Evolutionary conservation across 2,113 vertebrate genomes (phyloP), one percentile per base, ranked within the genome.

Genomic region (Macrotis lagotis): DNA sequence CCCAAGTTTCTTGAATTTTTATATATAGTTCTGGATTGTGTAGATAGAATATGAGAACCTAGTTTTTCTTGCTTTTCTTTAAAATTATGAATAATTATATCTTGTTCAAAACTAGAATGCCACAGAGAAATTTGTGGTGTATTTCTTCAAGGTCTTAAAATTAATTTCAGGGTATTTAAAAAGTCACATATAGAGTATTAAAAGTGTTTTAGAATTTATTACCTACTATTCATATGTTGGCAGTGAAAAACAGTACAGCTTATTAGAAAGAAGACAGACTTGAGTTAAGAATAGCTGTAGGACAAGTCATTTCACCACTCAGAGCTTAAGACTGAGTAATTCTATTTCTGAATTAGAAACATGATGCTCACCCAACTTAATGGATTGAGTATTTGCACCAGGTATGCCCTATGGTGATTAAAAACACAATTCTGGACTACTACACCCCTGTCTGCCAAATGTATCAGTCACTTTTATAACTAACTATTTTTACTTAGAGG

Each of bases 171-270:
- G 7, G 19, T n/a, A 44, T 8, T 83, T 83, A 22, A 44, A 83
- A 49, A 48, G 25, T 90, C 4, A 53, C 0, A 16, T 12, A 90
- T 11, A 94, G 2, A 92, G 3, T 88, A 26, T 0, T 91, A 14
- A 95, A 93, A 93, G 37, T 12, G 55, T 92, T 88, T 66, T 83
- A n/a, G 94, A 92, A 89, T 91, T 48, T 28, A 90, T 50, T 50
- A 12, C 3, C 25, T 52, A 88, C 55, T 94, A 49, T n/a, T 95
- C 92, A 95, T 92, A 93, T 44, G 66, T 89, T 48, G 90, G 94
- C 66, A 24, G 19, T 44, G 19, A 83, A 83, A 83, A 22, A 7
- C 24, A 83, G n/a, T n/a, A 8, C 0, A 44, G 7, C 19, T 83
- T 83, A 19, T 22, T 74, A 74, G 66, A 66, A 37, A 37, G 10